Evolutionary conservation across 2,888 invertebrate genomes (phyloP).

Genomic region (Nephrocerus scutellatus): DNA sequence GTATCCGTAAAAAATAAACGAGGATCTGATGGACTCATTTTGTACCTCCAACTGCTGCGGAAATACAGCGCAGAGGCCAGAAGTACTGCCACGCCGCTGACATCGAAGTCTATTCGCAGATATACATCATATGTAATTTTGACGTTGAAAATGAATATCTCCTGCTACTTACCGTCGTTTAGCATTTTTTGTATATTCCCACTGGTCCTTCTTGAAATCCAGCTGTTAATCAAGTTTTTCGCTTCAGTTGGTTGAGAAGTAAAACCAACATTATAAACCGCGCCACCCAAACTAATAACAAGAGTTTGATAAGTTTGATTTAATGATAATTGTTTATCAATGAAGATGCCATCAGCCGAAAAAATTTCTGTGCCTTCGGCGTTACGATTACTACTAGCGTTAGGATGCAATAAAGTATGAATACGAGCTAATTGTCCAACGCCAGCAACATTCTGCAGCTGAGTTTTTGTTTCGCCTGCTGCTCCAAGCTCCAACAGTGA

Average conservation of each 20-base stretch:
- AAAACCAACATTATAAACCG: slow-evolving; percentile 6
- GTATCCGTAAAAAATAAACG: slow-evolving; percentile 56
- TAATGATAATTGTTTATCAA: slow-evolving; percentile 16
- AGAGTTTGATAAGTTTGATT: slow-evolving; percentile 6
- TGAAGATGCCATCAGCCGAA: slow-evolving; percentile 25
- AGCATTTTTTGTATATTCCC: slow-evolving; percentile 53
- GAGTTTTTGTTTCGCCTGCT: slow-evolving; percentile 19
- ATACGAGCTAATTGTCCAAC: slow-evolving; percentile 5
- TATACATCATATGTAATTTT: background rate
- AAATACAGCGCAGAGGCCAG: slow-evolving; percentile 28
- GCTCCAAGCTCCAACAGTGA: slow-evolving; percentile 20
- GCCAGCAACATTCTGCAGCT: slow-evolving; percentile 18
- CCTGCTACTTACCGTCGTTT: slow-evolving; percentile 43
- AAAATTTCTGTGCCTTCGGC: slow-evolving; percentile 14
- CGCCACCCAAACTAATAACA: slow-evolving; percentile 4
- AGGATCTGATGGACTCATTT: slow-evolving; percentile 21
- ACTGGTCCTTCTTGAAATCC: slow-evolving; percentile 54
- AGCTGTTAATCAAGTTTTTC: slow-evolving; percentile 53
- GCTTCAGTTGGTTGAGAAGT: slow-evolving; percentile 39
- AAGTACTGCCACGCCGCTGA: slow-evolving; percentile 16
- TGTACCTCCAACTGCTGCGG: slow-evolving; percentile 27
- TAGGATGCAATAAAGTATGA: slow-evolving; percentile 12
- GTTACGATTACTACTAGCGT: too few species aligned
- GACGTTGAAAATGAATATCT: background rate
- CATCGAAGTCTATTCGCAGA: slow-evolving; percentile 13